Base-by-base conservation (phyloP, 2,888 invertebrate genomes). In the Eilema griseolum region DNA sequence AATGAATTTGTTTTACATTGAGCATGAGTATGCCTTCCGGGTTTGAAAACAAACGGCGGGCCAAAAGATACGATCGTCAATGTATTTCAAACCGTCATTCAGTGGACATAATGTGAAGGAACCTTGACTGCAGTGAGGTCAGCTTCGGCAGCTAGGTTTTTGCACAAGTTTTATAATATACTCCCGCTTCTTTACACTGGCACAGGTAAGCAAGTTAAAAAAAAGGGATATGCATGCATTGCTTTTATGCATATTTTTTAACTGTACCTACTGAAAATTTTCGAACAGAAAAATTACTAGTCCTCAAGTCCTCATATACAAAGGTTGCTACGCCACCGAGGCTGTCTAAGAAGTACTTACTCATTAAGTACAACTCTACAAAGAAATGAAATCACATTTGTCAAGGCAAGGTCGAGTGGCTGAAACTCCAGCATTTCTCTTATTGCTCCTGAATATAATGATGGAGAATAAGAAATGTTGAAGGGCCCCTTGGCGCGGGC, bases 41-140 rank as follows among this genome's bases (percentile, higher is more conserved):
- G 67, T 74, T 61, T 14, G 24, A 59, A 67, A 41, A 28, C 67
- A 56, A 77, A 66, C 56, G 16, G 23, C 12, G 24, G 46, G 20
- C 65, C 62, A 12, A 62, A 8, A 41, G 28, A 60, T 56, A 63
- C 59, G 46, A 68, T 46, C 24, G 28, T 65, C 28, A 46, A 28
- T 56, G 41, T 46, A 57, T 69, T 69, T 41, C 37, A 60, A 41
- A 65, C 8, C 31, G 23, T 52, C 61, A 24, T 62, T 46, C 46
- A 46, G 56, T 67, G 16, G 64, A 56, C 46, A 56, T 33, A 33
- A 56, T 70, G 70, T 31, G 26, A 31, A 37, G 62, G 65, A 76
- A 67, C 75, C 72, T 74, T 74, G 74, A 64, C 26, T 46, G 63
- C 20, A 61, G 61, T 52, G 24, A 70, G 65, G 65, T 61, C 65